Conservation (phyloP, 1,140 invertebrate species). For the Aphidius ervi region DNA sequence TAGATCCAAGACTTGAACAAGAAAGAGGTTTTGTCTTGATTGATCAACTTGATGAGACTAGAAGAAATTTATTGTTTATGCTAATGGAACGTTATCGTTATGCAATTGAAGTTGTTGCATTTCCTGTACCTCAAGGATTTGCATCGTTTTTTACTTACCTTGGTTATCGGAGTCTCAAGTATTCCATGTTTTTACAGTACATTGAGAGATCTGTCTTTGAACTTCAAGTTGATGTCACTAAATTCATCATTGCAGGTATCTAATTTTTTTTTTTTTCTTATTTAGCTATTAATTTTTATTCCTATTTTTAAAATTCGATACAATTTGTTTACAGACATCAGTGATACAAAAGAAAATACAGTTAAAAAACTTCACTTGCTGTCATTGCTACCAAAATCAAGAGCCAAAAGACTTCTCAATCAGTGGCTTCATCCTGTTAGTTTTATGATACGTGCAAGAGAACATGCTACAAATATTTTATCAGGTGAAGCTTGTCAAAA, state of each 20-base stretch:
- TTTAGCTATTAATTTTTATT: constrained; percentile 4
- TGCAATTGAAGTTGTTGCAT: constrained; percentile 73
- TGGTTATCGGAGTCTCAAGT: constrained; percentile 70
- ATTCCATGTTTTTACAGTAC: constrained; percentile 74
- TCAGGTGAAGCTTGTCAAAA: constrained; percentile 58
- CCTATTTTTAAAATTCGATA: too few relatives aligned
- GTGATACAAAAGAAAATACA: constrained; percentile 62
- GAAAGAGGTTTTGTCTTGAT: constrained; percentile 74
- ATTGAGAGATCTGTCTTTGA: constrained; percentile 77
- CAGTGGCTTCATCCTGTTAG: constrained; percentile 75
- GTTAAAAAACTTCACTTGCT: constrained; percentile 69
- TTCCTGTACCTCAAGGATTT: constrained; percentile 79
- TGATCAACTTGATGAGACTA: constrained; percentile 65
- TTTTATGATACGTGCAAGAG: constrained; percentile 70
- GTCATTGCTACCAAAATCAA: constrained; percentile 67
- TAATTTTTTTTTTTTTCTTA: constrained; percentile 16
- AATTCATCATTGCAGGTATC: constrained; percentile 73
- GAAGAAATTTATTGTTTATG: constrained; percentile 66
- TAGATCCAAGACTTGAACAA: constrained; percentile 62
- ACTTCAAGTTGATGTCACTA: constrained; percentile 81
- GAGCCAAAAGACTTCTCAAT: constrained; percentile 71
- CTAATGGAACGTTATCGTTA: constrained; percentile 73
- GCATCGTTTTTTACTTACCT: constrained; percentile 82
- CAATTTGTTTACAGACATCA: constrained; percentile 57
- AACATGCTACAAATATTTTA: constrained; percentile 74